Base-by-base conservation (phyloP, 2,888 invertebrate genomes). In the Coleophora deauratella region DNA sequence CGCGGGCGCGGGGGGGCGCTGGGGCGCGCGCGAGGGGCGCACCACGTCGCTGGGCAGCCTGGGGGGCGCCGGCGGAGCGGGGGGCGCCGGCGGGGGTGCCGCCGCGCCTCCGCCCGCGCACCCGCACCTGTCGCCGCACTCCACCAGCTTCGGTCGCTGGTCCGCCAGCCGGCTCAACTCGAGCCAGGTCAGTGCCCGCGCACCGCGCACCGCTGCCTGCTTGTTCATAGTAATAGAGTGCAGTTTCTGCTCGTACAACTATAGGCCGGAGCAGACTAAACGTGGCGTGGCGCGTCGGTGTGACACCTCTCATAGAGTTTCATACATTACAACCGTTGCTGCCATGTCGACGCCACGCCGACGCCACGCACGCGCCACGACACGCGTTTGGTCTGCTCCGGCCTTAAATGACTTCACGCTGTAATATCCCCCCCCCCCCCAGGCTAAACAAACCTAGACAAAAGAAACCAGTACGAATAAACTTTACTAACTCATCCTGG, bases 41-140 rank as follows among this genome's bases (percentile, higher is more conserved):
- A 95, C 95, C 52, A 95, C 95, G 37, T 95, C 95, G 36, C 88
- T 95, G 45, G 93, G 91, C 67, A 93, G 93, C 61, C 87, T 93
- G 51, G 91, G 91, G 37, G 73, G 66, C 9, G 71, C 62, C 40
- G 70, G 31, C 28, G n/a, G n/a, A n/a, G n/a, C n/a, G 51, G 91
- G 91, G 37, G 73, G 66, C 9, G 71, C 62, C 40, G 70, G 31
- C n/a, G n/a, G n/a, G n/a, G n/a, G n/a, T n/a, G n/a, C 62, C 55
- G 90, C 59, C 78, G 91, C 90, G 87, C 91, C 69, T 73, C 91
- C 66, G 9, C 79, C 31, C n/a, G 21, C 21, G 3, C 21, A 79
- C 37, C 81, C 84, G 0, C 84, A 81, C 44, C 72, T 82, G n/a
- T 81, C 81, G 1, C 84, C 82, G 0, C 82, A 82, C 51, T 79